phyloP scores from a whole-genome alignment of 2,888 invertebrate species.

The Dolichomitus sp. region DNA sequence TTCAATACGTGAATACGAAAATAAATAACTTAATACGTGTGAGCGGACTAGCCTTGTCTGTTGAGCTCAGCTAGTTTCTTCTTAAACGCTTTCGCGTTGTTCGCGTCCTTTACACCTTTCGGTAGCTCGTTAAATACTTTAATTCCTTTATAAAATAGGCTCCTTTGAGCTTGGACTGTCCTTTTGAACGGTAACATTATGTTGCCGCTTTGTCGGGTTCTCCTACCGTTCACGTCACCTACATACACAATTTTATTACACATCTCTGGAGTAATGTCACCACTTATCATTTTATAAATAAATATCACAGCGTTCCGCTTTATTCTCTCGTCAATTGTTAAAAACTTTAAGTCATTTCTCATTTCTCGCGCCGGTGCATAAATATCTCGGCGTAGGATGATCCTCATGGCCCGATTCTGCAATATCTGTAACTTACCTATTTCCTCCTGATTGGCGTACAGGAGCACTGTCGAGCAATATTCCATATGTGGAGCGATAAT shows the following conservation, averaged over 20 bases:
- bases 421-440: too few relatives aligned
- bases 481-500: too few relatives aligned
- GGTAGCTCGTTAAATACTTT: neutral
- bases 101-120: too few relatives aligned
- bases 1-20: too few relatives aligned
- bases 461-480: too few relatives aligned
- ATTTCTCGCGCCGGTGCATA: neutral
- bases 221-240: neutral
- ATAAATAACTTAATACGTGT: too few relatives aligned
- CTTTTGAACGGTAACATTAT: neutral
- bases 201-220: neutral
- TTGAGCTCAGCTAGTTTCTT: too few relatives aligned
- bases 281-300: neutral
- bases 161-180: neutral
- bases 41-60: too few relatives aligned
- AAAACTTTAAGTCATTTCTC: neutral
- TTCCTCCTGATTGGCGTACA: too few relatives aligned
- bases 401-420: too few relatives aligned
- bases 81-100: too few relatives aligned
- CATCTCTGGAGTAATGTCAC: neutral
- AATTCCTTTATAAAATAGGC: neutral
- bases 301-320: neutral
- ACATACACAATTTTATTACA: neutral
- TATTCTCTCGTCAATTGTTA: neutral
- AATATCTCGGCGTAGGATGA: too few relatives aligned